Base-by-base conservation (phyloP, 2,888 invertebrate species). In the Molorchus minor region DNA sequence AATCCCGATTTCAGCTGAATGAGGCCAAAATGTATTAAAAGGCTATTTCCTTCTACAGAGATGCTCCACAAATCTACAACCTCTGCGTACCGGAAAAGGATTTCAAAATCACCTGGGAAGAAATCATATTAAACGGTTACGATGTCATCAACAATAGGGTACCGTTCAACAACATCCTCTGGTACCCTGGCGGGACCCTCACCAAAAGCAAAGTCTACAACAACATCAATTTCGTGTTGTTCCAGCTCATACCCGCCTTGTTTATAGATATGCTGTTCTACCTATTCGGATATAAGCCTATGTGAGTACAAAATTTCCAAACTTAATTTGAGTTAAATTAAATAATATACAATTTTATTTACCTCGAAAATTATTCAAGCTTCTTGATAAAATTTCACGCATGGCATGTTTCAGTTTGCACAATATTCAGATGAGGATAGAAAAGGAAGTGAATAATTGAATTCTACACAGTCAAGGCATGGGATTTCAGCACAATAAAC, bases 191-290 rank as follows among this genome's bases (percentile, higher is more conserved):
- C 2, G 94, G 94, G 1, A 90, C 90, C 0, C 92, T 94, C 89
- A 93, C 93, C 75, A 89, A 87, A 65, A 90, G 88, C 44, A 86
- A 89, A 21, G 75, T 90, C 1, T 75, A 90, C 60, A 94, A 97
- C 81, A 89, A 90, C 73, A 85, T 95, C 61, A 93, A 93, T 77
- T 87, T 92, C 62, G 79, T 95, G 53, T 83, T 96, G 52, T 94
- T 94, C 81, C 98, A 98, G 80, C 88, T 93, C 84, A 81, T 96
- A 47, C 98, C 98, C 0, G 98, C 98, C 0, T 83, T 95, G 51
- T 79, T 96, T 46, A 85, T 94, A 21, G 98, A 98, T 77, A 80
- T 87, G 0, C 78, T 94, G 0, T 85, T 93, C 33, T 86, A 88
- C 73, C 82, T 94, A 36, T 82, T 93, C 0, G 95, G 97, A 33